Evolutionary conservation across 2,797 vertebrate species (phyloP).

Genomic region (Echiichthys vipera): DNA sequence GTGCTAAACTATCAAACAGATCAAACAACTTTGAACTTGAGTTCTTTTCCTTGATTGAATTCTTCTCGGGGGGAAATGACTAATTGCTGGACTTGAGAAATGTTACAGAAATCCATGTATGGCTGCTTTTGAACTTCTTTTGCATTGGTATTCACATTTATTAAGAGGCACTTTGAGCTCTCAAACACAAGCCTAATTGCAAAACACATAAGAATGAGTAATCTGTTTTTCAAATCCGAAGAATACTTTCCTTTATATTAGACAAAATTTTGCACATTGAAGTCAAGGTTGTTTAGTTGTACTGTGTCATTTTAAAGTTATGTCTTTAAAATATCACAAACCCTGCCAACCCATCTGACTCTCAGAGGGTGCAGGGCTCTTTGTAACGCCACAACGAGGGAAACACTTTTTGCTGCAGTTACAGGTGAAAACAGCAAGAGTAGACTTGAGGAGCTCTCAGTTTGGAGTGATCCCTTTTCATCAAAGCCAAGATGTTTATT

Average conservation of each 20-base stretch:
- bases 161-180: slow-evolving; percentile 53
- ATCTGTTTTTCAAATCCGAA: slow-evolving; percentile 32
- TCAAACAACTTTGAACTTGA: slow-evolving; percentile 10
- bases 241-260: background rate
- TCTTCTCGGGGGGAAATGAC: slow-evolving; percentile 12
- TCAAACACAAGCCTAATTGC: slow-evolving; percentile 30
- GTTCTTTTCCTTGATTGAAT: slow-evolving; percentile 6
- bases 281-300: background rate
- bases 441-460: slow-evolving; percentile 14
- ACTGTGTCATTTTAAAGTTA: background rate
- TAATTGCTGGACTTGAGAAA: slow-evolving; percentile 44
- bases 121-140: slow-evolving; percentile 34
- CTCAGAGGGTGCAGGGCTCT: background rate
- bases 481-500: slow-evolving; percentile 6
- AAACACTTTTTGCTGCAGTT: background rate
- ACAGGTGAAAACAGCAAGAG: slow-evolving; percentile 7
- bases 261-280: slow-evolving; percentile 12
- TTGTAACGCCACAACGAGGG: background rate
- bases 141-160: slow-evolving; percentile 30
- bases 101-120: slow-evolving; percentile 27
- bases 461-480: slow-evolving; percentile 22
- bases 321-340: slow-evolving; percentile 3
- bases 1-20: background rate
- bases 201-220: slow-evolving; percentile 18
- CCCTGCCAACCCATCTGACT: background rate